phyloP scores from a whole-genome alignment of 2,113 vertebrate species.

The Oceanodroma tethys region DNA sequence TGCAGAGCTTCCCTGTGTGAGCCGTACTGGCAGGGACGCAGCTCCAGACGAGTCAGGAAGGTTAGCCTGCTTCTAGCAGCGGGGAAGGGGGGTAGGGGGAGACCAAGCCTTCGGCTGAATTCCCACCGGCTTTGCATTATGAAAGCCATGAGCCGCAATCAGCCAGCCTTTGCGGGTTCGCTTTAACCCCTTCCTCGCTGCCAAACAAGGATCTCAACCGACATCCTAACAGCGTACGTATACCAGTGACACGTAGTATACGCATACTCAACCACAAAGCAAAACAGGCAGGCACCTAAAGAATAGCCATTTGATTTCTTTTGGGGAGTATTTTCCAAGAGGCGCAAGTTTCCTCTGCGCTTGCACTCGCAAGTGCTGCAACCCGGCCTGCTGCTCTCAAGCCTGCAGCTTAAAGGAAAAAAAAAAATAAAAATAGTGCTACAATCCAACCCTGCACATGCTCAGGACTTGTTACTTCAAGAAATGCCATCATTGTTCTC shows the following conservation, averaged over 20 bases:
- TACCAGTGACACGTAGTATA: fast-evolving
- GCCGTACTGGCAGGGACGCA: not conserved
- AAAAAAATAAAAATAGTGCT: not conserved
- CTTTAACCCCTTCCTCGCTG: constrained; percentile 45
- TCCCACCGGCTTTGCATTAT: constrained; percentile 46
- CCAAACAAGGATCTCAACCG: not conserved
- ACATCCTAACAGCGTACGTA: not conserved
- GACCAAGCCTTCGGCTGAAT: not conserved
- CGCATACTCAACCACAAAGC: not conserved
- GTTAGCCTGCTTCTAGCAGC: not conserved
- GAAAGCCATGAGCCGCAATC: constrained; percentile 48
- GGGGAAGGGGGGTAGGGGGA: not conserved
- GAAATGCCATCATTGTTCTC: constrained; percentile 31
- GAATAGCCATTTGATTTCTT: not conserved
- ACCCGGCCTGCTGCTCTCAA: not conserved
- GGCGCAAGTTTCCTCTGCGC: not conserved
- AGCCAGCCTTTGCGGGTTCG: not conserved
- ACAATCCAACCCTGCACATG: constrained; percentile 12
- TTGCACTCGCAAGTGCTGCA: not conserved
- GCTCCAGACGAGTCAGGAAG: constrained; percentile 3
- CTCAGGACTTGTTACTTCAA: constrained; percentile 21
- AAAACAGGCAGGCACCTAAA: not conserved
- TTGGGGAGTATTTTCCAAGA: not conserved
- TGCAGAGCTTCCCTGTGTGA: not conserved
- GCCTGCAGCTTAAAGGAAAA: not conserved